A percentile compares a stretch with the other conserved stretches of the same genome.
Conservation (phyloP, 2,888 invertebrate species). For the Maniola hyperantus region DNA sequence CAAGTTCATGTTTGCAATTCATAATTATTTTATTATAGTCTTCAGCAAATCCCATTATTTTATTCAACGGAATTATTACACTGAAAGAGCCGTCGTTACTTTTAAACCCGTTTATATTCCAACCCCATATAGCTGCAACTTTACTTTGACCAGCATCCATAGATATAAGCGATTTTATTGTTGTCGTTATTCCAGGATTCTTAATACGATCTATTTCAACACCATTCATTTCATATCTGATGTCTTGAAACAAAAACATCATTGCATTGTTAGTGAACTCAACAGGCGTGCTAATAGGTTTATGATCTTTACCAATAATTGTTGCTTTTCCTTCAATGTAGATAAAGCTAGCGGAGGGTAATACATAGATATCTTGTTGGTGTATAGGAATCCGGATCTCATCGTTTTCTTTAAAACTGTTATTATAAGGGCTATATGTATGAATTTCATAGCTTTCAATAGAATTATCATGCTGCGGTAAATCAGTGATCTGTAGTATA, state of each 20-base stretch:
- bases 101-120: neutral
- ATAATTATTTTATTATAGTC: neutral
- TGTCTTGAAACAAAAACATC: neutral
- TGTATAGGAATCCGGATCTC: constrained; percentile 40
- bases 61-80: neutral
- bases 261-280: neutral
- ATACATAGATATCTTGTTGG: neutral
- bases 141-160: neutral
- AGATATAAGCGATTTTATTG: neutral
- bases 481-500: neutral
- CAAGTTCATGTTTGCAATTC: neutral
- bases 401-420: neutral
- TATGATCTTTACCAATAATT: neutral
- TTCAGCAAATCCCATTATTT: neutral
- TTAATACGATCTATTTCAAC: too few species aligned
- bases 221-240: too few species aligned
- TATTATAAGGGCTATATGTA: neutral
- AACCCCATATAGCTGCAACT: neutral
- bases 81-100: neutral
- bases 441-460: neutral
- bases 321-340: neutral
- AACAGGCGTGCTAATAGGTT: neutral
- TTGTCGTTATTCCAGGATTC: neutral
- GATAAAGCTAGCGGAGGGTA: neutral
- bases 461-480: neutral